Evolutionary conservation across 2,888 invertebrate genomes (phyloP).

Genomic region (Lordiphosa andalusiaca): DNA sequence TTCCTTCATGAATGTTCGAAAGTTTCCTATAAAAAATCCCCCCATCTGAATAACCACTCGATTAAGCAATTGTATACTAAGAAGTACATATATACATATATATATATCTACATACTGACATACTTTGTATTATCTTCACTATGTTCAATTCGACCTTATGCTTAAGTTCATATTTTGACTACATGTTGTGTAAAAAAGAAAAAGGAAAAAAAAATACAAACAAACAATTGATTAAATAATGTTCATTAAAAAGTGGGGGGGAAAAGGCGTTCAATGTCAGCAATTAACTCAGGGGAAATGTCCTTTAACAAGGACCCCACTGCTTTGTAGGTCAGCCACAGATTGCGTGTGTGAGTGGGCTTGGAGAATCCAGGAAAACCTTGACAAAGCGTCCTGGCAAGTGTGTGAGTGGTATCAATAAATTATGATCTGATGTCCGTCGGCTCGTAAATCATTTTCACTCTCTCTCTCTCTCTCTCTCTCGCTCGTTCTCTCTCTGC

Average conservation of each 20-base stretch:
- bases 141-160: slow-evolving; percentile 32
- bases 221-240: slow-evolving; percentile 39
- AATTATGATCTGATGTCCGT: slow-evolving; percentile 65
- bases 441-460: slow-evolving; percentile 63
- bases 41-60: background rate
- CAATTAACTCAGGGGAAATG: background rate
- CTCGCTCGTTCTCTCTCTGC: background rate
- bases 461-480: slow-evolving; percentile 15
- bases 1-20: background rate
- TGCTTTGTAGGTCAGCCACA: too few species aligned
- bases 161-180: slow-evolving; percentile 41
- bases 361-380: background rate
- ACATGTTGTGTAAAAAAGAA: slow-evolving; percentile 68
- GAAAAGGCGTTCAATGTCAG: background rate
- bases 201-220: slow-evolving; percentile 44
- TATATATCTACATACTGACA: background rate
- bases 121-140: slow-evolving; percentile 14
- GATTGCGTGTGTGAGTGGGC: slow-evolving; percentile 6
- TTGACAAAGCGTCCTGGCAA: background rate
- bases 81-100: background rate
- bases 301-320: too few species aligned
- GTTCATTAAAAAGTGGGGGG: slow-evolving; percentile 18
- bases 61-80: slow-evolving; percentile 1
- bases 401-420: slow-evolving; percentile 57
- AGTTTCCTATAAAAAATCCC: slow-evolving; percentile 1